Evolutionary conservation across 2,888 invertebrate genomes (phyloP).

Genomic region (Amiota mariae): DNA sequence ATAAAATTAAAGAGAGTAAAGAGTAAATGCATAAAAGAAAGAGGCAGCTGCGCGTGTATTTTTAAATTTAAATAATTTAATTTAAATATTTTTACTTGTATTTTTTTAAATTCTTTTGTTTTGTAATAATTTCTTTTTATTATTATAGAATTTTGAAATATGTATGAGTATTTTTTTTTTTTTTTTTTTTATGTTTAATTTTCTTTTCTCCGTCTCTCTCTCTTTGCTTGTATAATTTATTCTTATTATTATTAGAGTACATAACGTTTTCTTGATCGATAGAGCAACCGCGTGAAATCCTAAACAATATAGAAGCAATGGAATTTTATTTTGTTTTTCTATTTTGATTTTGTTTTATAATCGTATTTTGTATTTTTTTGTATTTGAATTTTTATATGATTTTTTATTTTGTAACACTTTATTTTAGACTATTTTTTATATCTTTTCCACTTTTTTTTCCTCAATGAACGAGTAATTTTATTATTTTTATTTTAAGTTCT

Average conservation of each 20-base stretch:
- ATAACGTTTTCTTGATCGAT: too few relatives aligned
- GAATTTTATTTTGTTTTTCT: slow-evolving; percentile 33
- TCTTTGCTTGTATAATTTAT: too few relatives aligned
- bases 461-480: slow-evolving; percentile 18
- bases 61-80: slow-evolving; percentile 33
- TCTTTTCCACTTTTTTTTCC: neutral
- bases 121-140: slow-evolving; percentile 24
- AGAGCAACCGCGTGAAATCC: too few relatives aligned
- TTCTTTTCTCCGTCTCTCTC: too few relatives aligned
- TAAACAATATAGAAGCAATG: neutral
- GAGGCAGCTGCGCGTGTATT: slow-evolving; percentile 25
- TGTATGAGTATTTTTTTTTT: too few relatives aligned
- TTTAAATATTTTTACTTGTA: slow-evolving; percentile 33
- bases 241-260: too few relatives aligned
- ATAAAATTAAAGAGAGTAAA: too few relatives aligned
- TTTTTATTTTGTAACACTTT: slow-evolving; percentile 30
- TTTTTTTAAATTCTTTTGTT: slow-evolving; percentile 25
- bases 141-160: slow-evolving; percentile 31
- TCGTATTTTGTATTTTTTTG: too few relatives aligned
- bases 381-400: slow-evolving; percentile 30
- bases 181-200: too few relatives aligned
- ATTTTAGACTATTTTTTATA: slow-evolving; percentile 13
- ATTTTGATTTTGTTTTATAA: slow-evolving; percentile 26
- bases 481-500: slow-evolving; percentile 28
- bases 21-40: neutral